Conservation (phyloP, 1,140 invertebrate genomes). For the Drosophila bocki region DNA sequence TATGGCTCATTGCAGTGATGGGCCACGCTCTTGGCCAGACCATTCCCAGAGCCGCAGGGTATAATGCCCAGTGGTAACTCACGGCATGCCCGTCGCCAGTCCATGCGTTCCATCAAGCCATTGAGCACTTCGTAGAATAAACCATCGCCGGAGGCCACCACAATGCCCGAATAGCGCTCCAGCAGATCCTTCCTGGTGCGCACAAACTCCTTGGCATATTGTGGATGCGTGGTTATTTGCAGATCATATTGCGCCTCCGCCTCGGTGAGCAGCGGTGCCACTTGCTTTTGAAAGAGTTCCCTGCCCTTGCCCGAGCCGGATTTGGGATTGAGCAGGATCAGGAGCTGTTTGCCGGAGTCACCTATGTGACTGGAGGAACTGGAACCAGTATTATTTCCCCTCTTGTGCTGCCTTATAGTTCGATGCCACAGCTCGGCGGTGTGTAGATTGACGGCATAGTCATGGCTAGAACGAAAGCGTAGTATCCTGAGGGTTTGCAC, state of each 20-base stretch:
- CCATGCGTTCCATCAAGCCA: slow-evolving; percentile 93
- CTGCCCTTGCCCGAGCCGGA: slow-evolving; percentile 94
- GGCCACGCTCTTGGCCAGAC: slow-evolving; percentile 94
- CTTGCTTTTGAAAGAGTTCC: slow-evolving; percentile 93
- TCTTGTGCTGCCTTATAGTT: slow-evolving; percentile 81
- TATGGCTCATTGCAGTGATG: slow-evolving; percentile 93
- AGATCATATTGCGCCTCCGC: slow-evolving; percentile 94
- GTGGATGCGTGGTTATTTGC: slow-evolving; percentile 94
- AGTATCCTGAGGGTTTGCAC: slow-evolving; percentile 93
- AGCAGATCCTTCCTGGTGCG: slow-evolving; percentile 90
- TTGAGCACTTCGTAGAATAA: slow-evolving; percentile 97
- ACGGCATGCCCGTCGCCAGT: slow-evolving; percentile 92
- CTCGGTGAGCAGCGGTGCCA: slow-evolving; percentile 93
- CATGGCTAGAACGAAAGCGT: slow-evolving; percentile 91
- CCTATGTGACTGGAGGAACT: not conserved
- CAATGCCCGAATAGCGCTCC: slow-evolving; percentile 89
- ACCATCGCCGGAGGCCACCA: slow-evolving; percentile 97
- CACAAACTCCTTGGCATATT: slow-evolving; percentile 94
- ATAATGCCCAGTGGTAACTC: slow-evolving; percentile 94
- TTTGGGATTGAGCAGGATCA: slow-evolving; percentile 97
- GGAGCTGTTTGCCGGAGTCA: slow-evolving; percentile 83
- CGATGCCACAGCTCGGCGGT: slow-evolving; percentile 92
- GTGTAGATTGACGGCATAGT: slow-evolving; percentile 92
- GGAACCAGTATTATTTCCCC: not conserved
- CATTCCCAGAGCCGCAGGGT: slow-evolving; percentile 98